A percentile compares a stretch with the other conserved stretches of the same genome.
These are phyloP conservation scores for Pseudotriccus pelzelni DNA, from an alignment of 2,797 vertebrate genomes.

Conservation along the genomic window DNA sequence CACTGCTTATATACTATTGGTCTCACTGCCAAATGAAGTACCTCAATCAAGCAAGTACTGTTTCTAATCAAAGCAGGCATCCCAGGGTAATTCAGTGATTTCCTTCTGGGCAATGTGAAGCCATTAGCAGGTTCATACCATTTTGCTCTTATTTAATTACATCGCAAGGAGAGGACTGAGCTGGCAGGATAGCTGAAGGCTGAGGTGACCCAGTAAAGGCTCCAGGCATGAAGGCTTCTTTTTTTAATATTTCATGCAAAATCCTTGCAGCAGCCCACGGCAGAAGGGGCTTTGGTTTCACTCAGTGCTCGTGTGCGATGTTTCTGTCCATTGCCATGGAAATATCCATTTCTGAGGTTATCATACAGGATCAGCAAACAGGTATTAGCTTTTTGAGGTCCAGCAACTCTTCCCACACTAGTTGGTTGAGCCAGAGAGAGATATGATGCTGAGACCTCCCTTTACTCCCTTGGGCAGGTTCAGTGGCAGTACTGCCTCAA, in stretches of 20 bases:
- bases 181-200: slow-evolving; percentile 7
- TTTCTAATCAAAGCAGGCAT: slow-evolving; percentile 6
- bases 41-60: neutral
- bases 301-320: neutral
- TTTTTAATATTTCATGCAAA: slow-evolving; percentile 52
- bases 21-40: neutral
- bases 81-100: slow-evolving; percentile 1
- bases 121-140: slow-evolving; percentile 19
- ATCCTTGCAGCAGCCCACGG: neutral
- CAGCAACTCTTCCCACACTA: neutral
- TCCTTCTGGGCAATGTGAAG: neutral
- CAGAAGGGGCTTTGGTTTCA: slow-evolving; percentile 32
- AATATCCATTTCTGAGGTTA: neutral
- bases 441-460: neutral
- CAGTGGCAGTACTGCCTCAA: neutral
- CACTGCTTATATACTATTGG: neutral
- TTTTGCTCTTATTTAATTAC: slow-evolving; percentile 51
- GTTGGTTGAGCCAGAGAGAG: neutral
- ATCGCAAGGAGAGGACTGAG: slow-evolving; percentile 27
- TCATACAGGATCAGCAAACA: neutral
- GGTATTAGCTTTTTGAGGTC: neutral
- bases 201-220: slow-evolving; percentile 41
- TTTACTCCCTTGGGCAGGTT: neutral
- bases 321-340: neutral
- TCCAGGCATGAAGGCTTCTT: slow-evolving; percentile 25